Percentiles rank a stretch among this genome's conserved stretches.
Conservation (phyloP, 2,797 vertebrate genomes). For the Paratrypauchen microcephalus region DNA sequence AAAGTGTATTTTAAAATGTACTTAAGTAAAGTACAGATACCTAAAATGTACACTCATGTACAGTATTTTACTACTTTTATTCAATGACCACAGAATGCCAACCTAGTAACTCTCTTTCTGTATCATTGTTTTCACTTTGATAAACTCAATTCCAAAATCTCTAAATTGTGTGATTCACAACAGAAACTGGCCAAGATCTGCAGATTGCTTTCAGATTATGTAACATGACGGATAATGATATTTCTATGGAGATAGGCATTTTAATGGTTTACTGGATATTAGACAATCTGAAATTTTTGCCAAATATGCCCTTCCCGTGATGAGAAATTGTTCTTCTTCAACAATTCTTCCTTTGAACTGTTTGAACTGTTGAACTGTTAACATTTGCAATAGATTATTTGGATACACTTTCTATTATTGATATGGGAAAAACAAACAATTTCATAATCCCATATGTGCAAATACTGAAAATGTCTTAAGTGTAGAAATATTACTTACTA, state of each 20-base stretch:
- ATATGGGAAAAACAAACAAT: not conserved
- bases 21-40: too few relatives aligned
- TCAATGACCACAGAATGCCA: slow-evolving; percentile 14
- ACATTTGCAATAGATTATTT: not conserved
- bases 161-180: slow-evolving; percentile 16
- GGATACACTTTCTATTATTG: not conserved
- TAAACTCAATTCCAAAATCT: slow-evolving; percentile 10
- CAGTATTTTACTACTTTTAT: not conserved
- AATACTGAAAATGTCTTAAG: too few relatives aligned
- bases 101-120: slow-evolving; percentile 13
- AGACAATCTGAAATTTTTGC: not conserved
- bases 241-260: slow-evolving; percentile 40
- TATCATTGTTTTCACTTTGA: slow-evolving; percentile 20
- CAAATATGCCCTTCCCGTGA: not conserved
- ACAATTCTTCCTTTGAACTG: not conserved
- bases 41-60: not conserved
- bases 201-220: slow-evolving; percentile 22
- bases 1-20: too few relatives aligned
- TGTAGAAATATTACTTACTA: too few relatives aligned
- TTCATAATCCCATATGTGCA: not conserved
- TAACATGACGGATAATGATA: slow-evolving; percentile 27
- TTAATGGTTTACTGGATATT: slow-evolving; percentile 32
- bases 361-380: slow-evolving; percentile 2
- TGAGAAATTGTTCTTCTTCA: not conserved
- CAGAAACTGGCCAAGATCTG: slow-evolving; percentile 24